A percentile compares a stretch with the other conserved stretches of the same genome.
phyloP scores from a whole-genome alignment of 2,888 invertebrate genomes.

The Drosophila eohydei region DNA sequence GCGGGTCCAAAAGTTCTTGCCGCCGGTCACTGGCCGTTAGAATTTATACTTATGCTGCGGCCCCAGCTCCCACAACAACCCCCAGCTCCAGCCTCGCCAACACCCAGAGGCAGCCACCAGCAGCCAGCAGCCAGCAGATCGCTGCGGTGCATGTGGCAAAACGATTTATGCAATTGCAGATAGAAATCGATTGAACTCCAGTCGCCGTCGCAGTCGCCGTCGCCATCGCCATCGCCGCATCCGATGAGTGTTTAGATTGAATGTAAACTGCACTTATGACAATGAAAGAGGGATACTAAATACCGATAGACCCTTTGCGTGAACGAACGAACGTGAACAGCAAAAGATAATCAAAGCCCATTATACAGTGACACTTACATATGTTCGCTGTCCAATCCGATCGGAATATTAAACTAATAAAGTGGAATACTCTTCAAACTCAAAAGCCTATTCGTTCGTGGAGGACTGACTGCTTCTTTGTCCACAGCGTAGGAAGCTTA shows the following conservation, averaged over 20 bases:
- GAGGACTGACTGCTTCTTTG: too few relatives aligned
- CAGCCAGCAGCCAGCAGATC: slow-evolving; percentile 20
- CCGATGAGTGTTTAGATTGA: slow-evolving; percentile 69
- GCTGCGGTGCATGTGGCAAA: slow-evolving; percentile 50
- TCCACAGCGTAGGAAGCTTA: too few relatives aligned
- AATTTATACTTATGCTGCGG: slow-evolving; percentile 64
- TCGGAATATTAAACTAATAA: background rate
- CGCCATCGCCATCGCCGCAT: slow-evolving; percentile 11
- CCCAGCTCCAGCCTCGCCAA: background rate
- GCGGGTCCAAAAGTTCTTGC: slow-evolving; percentile 62
- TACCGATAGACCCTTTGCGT: background rate
- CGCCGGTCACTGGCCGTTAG: slow-evolving; percentile 46
- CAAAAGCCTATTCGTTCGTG: background rate
- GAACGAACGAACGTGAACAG: background rate
- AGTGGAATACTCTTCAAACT: background rate
- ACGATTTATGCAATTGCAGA: slow-evolving; percentile 82
- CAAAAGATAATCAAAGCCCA: slow-evolving; percentile 10
- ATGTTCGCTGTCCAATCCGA: background rate
- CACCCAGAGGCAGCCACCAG: background rate
- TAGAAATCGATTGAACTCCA: slow-evolving; percentile 81
- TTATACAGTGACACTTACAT: slow-evolving; percentile 6
- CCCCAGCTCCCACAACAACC: slow-evolving; percentile 17
- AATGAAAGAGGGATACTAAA: slow-evolving; percentile 64
- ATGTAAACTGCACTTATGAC: slow-evolving; percentile 76
- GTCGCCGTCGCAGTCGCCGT: slow-evolving; percentile 15